Percentiles rank a stretch among this genome's conserved stretches.
These are phyloP conservation scores for Hyperopisus bebe DNA, from an alignment of 2,113 vertebrate genomes.

Conservation along the genomic window DNA sequence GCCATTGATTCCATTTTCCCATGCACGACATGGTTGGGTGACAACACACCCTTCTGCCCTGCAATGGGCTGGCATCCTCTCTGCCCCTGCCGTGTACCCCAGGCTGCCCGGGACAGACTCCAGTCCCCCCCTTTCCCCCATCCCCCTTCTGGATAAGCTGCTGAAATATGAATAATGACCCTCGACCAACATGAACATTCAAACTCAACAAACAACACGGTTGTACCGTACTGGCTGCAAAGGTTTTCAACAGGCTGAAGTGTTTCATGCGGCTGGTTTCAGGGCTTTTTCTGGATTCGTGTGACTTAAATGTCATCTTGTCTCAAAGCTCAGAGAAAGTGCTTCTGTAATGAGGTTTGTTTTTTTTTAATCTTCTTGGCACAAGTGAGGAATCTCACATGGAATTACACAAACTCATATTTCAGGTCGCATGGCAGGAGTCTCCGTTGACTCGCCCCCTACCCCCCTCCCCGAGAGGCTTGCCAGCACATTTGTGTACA, in stretches of 20 bases:
- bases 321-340: not conserved
- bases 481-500: slow-evolving; percentile 12
- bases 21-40: not conserved
- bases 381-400: slow-evolving; percentile 6
- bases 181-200: not conserved
- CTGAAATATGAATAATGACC: not conserved
- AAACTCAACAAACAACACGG: not conserved
- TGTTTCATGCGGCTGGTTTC: not conserved
- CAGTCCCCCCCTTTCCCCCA: not conserved
- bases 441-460: not conserved
- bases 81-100: not conserved
- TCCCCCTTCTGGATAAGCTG: not conserved
- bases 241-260: not conserved
- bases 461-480: not conserved
- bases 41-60: not conserved
- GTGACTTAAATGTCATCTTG: not conserved
- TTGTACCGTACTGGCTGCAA: not conserved
- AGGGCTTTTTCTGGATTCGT: not conserved
- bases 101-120: not conserved
- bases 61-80: not conserved
- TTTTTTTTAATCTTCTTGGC: slow-evolving; percentile 2
- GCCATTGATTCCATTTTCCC: not conserved
- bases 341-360: not conserved
- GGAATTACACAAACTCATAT: slow-evolving; percentile 12
- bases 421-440: not conserved